Conservation (phyloP, 2,113 vertebrate species). For the Brachyhypopomus occidentalis region DNA sequence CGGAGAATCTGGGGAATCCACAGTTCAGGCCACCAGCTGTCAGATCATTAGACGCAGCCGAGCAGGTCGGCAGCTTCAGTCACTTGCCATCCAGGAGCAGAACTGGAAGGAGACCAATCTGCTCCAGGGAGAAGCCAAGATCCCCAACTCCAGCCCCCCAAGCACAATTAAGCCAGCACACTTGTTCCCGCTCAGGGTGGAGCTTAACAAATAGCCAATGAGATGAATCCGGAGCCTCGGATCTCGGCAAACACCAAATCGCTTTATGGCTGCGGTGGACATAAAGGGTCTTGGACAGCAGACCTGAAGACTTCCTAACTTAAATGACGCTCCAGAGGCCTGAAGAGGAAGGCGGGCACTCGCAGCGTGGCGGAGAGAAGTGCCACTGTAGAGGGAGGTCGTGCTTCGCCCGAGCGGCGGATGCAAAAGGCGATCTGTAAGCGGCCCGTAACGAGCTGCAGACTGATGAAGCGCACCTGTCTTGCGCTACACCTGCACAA, state of each 20-base stretch:
- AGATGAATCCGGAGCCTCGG: not conserved
- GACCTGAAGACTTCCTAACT: not conserved
- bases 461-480: constrained; percentile 19
- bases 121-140: not conserved
- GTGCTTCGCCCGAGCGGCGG: not conserved
- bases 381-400: not conserved
- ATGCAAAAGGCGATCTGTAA: constrained; percentile 24
- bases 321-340: not conserved
- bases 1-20: constrained; percentile 4
- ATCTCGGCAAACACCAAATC: no score
- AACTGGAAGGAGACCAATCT: not conserved
- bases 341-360: not conserved
- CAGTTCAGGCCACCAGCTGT: constrained; percentile 16
- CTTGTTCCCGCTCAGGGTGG: no score
- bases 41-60: not conserved
- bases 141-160: not conserved
- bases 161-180: not conserved
- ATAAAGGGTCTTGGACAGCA: not conserved
- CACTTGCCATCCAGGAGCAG: not conserved
- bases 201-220: not conserved
- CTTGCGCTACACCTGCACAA: constrained; percentile 6
- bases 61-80: not conserved
- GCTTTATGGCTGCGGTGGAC: no score
- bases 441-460: constrained; percentile 5
- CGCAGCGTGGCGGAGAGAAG: not conserved